Conservation (phyloP, 2,888 invertebrate genomes). For the Sesamia inferens region DNA sequence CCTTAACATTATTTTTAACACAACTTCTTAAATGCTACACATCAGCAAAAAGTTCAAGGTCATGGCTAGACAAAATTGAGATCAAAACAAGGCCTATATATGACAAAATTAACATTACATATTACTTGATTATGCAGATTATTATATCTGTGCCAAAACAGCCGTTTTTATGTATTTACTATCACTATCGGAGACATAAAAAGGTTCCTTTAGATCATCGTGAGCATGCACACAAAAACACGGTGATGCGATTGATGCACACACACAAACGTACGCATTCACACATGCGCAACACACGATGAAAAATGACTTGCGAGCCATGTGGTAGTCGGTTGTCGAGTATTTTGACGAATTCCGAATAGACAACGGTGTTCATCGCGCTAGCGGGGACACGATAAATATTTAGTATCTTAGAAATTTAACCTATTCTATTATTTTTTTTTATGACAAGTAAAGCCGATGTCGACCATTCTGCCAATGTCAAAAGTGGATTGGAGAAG, state of each 20-base stretch:
- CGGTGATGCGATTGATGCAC: slow-evolving; percentile 13
- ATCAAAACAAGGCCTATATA: slow-evolving; percentile 41
- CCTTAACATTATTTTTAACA: slow-evolving; percentile 19
- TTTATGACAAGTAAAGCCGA: too few relatives aligned
- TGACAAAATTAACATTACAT: slow-evolving; percentile 25
- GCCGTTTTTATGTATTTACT: slow-evolving; percentile 35
- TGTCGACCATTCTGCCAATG: too few relatives aligned
- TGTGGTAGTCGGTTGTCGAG: slow-evolving; percentile 84
- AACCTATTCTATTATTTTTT: too few relatives aligned
- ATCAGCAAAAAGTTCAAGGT: slow-evolving; percentile 57
- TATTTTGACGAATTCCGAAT: slow-evolving; percentile 89
- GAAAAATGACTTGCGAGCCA: slow-evolving; percentile 84
- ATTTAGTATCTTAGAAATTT: background rate
- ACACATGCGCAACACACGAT: slow-evolving; percentile 66
- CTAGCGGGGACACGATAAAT: slow-evolving; percentile 41
- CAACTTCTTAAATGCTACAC: slow-evolving; percentile 44
- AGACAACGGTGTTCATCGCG: slow-evolving; percentile 72
- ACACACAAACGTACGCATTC: slow-evolving; percentile 58
- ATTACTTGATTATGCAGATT: slow-evolving; percentile 34
- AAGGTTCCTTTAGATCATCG: slow-evolving; percentile 54
- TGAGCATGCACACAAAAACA: slow-evolving; percentile 42
- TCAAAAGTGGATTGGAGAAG: too few relatives aligned
- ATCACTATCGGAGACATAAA: slow-evolving; percentile 53
- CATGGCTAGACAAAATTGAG: slow-evolving; percentile 42
- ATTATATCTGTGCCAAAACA: slow-evolving; percentile 39